Evolutionary conservation across 2,113 vertebrate species (phyloP).

Genomic region (Lanius ludovicianus): DNA sequence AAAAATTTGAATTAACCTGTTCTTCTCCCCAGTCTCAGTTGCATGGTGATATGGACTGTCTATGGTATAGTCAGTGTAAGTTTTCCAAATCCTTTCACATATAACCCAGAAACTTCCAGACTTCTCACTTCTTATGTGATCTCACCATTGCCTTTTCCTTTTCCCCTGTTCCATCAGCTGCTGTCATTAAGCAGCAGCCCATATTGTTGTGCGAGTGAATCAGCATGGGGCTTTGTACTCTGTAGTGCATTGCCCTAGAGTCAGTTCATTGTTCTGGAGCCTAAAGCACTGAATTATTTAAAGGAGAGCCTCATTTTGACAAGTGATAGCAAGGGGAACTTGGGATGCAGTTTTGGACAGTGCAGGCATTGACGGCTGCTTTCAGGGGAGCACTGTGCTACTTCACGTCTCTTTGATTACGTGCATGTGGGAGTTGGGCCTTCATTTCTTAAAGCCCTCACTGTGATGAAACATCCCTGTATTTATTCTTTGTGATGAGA

Average conservation of each 20-base stretch:
- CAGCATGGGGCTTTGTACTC: background rate
- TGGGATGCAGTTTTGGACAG: background rate
- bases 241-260: background rate
- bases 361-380: background rate
- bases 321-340: background rate
- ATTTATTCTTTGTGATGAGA: background rate
- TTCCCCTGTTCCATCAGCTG: background rate
- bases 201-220: accelerated
- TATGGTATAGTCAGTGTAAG: background rate
- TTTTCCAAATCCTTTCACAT: background rate
- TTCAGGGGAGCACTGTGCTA: background rate
- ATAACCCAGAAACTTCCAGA: background rate
- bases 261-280: background rate
- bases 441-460: background rate
- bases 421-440: background rate
- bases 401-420: background rate
- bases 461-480: background rate
- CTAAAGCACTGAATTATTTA: background rate
- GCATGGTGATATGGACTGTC: background rate
- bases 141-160: background rate
- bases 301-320: background rate
- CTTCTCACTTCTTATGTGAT: background rate
- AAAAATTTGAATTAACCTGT: background rate
- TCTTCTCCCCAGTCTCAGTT: background rate
- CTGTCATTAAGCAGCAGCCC: background rate